phyloP scores from a whole-genome alignment of 2,888 invertebrate species.

The Urechis unicinctus region DNA sequence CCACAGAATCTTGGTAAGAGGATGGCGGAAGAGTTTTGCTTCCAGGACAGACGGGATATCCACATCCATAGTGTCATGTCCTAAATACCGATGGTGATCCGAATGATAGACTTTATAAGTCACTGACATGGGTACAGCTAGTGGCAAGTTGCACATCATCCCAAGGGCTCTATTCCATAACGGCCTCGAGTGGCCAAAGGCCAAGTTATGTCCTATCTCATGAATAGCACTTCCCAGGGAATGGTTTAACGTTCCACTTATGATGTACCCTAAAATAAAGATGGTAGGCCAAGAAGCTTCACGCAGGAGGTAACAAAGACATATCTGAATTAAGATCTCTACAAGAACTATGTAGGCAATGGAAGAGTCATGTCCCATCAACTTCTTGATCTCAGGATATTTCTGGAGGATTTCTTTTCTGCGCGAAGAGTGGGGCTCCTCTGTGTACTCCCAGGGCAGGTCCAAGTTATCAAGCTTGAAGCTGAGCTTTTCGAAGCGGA shows the following conservation, averaged over 20 bases:
- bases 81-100: slow-evolving; percentile 48
- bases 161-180: slow-evolving; percentile 41
- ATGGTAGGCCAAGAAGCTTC: slow-evolving; percentile 37
- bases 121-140: slow-evolving; percentile 46
- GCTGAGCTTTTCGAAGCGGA: slow-evolving; percentile 10
- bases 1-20: slow-evolving; percentile 46
- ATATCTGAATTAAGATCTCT: slow-evolving; percentile 34
- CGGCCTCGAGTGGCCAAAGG: slow-evolving; percentile 44
- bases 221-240: slow-evolving; percentile 48
- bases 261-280: slow-evolving; percentile 31
- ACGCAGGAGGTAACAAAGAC: slow-evolving; percentile 27
- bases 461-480: slow-evolving; percentile 23
- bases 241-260: slow-evolving; percentile 44
- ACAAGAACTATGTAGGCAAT: slow-evolving; percentile 34
- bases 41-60: slow-evolving; percentile 48
- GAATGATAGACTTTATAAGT: slow-evolving; percentile 50
- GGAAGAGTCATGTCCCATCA: slow-evolving; percentile 46
- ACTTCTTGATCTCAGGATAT: slow-evolving; percentile 48
- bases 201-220: slow-evolving; percentile 49
- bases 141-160: slow-evolving; percentile 44
- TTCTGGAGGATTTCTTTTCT: slow-evolving; percentile 75
- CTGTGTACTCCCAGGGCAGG: slow-evolving; percentile 80
- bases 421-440: slow-evolving; percentile 92
- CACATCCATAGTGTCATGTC: slow-evolving; percentile 46
- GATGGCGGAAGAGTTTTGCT: slow-evolving; percentile 39